A percentile compares a stretch with the other conserved stretches of the same genome.
These are phyloP conservation scores for Sesamia inferens DNA, from an alignment of 2,888 invertebrate species.

Conservation along the genomic window DNA sequence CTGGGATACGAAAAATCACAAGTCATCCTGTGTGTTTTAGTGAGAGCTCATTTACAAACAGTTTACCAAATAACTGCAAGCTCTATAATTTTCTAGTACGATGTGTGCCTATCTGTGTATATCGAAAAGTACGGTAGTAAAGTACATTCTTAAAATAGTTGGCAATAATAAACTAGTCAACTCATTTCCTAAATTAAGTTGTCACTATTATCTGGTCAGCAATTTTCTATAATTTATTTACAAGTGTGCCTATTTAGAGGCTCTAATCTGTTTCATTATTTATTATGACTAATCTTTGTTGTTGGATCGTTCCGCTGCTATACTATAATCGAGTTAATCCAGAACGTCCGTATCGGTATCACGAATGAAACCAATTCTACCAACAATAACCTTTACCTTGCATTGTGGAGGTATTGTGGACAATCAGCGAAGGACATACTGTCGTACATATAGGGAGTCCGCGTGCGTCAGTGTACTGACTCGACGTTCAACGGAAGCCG, in stretches of 20 bases:
- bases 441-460: slow-evolving; percentile 55
- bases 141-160: slow-evolving; percentile 12
- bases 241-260: slow-evolving; percentile 43
- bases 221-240: slow-evolving; percentile 55
- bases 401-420: slow-evolving; percentile 76
- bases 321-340: slow-evolving; percentile 70
- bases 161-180: slow-evolving; percentile 30
- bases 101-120: not conserved
- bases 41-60: not conserved
- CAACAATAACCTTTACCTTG: slow-evolving; percentile 87
- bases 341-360: slow-evolving; percentile 72
- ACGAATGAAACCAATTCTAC: slow-evolving; percentile 78
- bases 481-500: slow-evolving; percentile 14
- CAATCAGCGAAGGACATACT: slow-evolving; percentile 52
- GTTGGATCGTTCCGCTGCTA: slow-evolving; percentile 61
- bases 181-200: slow-evolving; percentile 46
- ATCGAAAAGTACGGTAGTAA: not conserved
- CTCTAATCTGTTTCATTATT: slow-evolving; percentile 49
- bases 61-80: not conserved
- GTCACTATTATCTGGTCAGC: slow-evolving; percentile 55
- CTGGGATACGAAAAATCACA: not conserved
- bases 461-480: slow-evolving; percentile 69
- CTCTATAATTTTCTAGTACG: not conserved
- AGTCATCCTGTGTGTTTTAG: not conserved
- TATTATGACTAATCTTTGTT: slow-evolving; percentile 45